A percentile compares a stretch with the other conserved stretches of the same genome.
Evolutionary conservation across 1,140 invertebrate genomes (phyloP).

Genomic region (Oscheius sp.): DNA sequence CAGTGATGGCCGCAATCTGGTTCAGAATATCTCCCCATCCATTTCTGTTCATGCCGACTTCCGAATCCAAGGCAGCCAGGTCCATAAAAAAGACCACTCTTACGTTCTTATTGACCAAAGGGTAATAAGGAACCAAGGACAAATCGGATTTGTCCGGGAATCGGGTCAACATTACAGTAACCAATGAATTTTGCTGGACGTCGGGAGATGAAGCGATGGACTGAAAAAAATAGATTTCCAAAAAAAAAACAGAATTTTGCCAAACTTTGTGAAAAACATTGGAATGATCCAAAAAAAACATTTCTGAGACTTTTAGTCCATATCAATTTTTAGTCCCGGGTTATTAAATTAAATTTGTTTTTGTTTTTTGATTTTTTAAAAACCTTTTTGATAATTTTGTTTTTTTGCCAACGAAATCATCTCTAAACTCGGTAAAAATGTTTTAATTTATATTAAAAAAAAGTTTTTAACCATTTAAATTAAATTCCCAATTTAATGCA

Average conservation of each 20-base stretch:
- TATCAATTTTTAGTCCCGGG: neutral
- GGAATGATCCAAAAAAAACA: neutral
- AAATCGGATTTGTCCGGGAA: neutral
- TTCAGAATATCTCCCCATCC: neutral
- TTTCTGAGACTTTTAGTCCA: neutral
- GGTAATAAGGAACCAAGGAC: neutral
- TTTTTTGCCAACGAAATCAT: too few relatives aligned
- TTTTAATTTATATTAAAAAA: too few relatives aligned
- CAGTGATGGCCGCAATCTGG: neutral
- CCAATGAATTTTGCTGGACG: neutral
- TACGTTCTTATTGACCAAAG: neutral
- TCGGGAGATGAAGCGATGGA: neutral
- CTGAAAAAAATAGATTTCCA: neutral
- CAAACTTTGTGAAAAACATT: neutral
- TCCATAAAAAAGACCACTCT: neutral
- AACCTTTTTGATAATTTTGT: too few relatives aligned
- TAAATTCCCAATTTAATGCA: too few relatives aligned
- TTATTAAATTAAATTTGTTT: neutral
- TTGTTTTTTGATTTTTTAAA: neutral
- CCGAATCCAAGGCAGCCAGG: neutral
- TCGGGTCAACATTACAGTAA: neutral
- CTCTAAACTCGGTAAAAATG: too few relatives aligned
- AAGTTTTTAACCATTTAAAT: too few relatives aligned
- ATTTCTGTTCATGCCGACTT: neutral
- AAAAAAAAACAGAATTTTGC: neutral